Conservation (phyloP, 1,140 invertebrate species). For the Pogonomyrmex californicus region DNA sequence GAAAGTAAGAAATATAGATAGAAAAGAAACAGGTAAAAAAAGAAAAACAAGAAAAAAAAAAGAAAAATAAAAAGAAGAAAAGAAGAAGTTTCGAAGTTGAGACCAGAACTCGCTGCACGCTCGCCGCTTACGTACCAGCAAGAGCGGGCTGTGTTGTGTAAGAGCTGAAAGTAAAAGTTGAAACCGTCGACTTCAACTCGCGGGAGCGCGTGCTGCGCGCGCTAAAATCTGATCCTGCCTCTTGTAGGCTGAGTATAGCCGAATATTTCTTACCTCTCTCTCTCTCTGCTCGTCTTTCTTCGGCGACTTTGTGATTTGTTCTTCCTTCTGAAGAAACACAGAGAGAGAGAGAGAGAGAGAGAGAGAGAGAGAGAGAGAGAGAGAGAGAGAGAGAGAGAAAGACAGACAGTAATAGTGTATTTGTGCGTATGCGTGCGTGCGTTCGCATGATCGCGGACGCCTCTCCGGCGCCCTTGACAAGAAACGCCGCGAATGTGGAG, state of each 20-base stretch:
- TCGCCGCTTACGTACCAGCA: slow-evolving; percentile 77
- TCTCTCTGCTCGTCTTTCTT: slow-evolving; percentile 51
- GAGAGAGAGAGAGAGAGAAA: slow-evolving; percentile 1
- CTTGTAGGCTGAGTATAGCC: slow-evolving; percentile 75
- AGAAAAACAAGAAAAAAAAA: neutral
- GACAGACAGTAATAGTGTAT: neutral
- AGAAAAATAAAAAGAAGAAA: neutral
- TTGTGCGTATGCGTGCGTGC: neutral
- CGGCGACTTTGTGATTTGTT: neutral
- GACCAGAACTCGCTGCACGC: slow-evolving; percentile 52
- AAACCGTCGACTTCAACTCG: slow-evolving; percentile 84
- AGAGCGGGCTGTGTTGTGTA: slow-evolving; percentile 84
- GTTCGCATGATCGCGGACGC: slow-evolving; percentile 25
- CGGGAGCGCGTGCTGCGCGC: slow-evolving; percentile 81
- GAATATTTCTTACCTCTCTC: slow-evolving; percentile 79
- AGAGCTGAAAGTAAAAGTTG: slow-evolving; percentile 87
- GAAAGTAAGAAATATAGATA: neutral
- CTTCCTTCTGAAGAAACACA: slow-evolving; percentile 44
- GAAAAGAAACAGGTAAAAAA: neutral
- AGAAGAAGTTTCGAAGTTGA: slow-evolving; percentile 57
- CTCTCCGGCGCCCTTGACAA: slow-evolving; percentile 36
- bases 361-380: slow-evolving; percentile 12
- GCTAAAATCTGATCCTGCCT: slow-evolving; percentile 84
- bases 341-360: slow-evolving; percentile 3
- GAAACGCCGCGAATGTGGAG: slow-evolving; percentile 11